Conservation (phyloP, 2,797 vertebrate species). For the Neostethus bicornis region DNA sequence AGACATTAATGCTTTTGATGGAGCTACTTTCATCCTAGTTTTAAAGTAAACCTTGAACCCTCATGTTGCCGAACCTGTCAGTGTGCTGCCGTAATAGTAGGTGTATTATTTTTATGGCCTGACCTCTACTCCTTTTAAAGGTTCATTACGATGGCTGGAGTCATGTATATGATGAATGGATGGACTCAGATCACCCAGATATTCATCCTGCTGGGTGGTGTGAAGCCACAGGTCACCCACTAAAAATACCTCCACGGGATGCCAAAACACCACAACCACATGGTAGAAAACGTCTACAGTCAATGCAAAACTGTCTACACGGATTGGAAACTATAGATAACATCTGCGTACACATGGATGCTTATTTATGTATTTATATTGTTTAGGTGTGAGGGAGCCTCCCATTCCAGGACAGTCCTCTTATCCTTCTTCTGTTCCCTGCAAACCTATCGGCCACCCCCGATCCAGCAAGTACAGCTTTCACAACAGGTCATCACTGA, state of each 20-base stretch:
- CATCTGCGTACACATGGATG: conserved; percentile 10
- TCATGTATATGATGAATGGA: conserved; percentile 95
- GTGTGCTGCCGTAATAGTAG: not conserved
- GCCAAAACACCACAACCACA: conserved; percentile 67
- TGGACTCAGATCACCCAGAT: conserved; percentile 93
- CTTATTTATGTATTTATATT: conserved; percentile 25
- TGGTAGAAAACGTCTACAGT: conserved; percentile 48
- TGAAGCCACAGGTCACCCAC: conserved; percentile 89
- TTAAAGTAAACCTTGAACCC: not conserved
- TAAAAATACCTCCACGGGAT: conserved; percentile 89
- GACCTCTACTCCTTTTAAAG: conserved; percentile 68
- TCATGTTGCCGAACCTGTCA: not conserved
- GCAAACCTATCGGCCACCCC: conserved; percentile 86
- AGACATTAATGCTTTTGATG: not conserved
- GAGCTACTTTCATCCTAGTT: not conserved
- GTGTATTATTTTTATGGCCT: not conserved
- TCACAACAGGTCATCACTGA: conserved; percentile 88
- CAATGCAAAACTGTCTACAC: not conserved
- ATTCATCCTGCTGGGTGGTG: conserved; percentile 97
- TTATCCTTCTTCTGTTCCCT: conserved; percentile 83
- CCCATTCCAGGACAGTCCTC: conserved; percentile 76
- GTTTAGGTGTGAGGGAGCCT: conserved; percentile 84
- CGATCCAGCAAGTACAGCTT: conserved; percentile 94
- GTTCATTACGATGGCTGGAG: conserved; percentile 98
- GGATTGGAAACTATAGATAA: not conserved